Evolutionary conservation across 2,797 vertebrate genomes (phyloP).

Genomic region (Enteromius thamalakanensis): DNA sequence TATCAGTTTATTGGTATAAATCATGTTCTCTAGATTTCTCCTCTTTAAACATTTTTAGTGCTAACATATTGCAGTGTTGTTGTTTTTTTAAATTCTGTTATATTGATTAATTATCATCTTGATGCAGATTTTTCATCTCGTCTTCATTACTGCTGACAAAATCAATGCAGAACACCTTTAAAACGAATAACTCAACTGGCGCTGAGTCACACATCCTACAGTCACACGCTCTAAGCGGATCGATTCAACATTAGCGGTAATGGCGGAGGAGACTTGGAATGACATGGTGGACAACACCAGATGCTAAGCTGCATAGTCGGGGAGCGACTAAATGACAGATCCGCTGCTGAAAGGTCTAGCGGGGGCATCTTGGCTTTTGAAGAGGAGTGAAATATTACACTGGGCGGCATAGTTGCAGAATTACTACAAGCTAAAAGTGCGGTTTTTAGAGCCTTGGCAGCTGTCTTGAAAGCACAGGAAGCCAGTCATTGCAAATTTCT

Average conservation of each 20-base stretch:
- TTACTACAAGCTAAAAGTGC: slow-evolving; percentile 46
- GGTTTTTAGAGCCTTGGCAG: slow-evolving; percentile 50
- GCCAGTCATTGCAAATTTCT: slow-evolving; percentile 34
- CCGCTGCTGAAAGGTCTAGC: slow-evolving; percentile 63
- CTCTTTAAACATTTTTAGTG: not conserved
- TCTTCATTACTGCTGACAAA: slow-evolving; percentile 9
- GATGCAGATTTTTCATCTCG: not conserved
- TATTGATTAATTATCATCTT: not conserved
- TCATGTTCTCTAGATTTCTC: not conserved
- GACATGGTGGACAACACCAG: slow-evolving; percentile 69
- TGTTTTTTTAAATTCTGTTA: not conserved
- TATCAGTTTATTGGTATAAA: not conserved
- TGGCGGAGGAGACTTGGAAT: slow-evolving; percentile 60
- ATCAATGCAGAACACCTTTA: slow-evolving; percentile 62
- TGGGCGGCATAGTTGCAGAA: slow-evolving; percentile 43
- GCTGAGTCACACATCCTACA: slow-evolving; percentile 64
- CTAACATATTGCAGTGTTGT: not conserved
- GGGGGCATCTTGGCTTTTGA: slow-evolving; percentile 49
- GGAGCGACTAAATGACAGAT: slow-evolving; percentile 71
- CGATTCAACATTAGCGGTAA: slow-evolving; percentile 72
- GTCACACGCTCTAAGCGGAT: slow-evolving; percentile 59
- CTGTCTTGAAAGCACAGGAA: slow-evolving; percentile 29
- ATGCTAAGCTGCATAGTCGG: slow-evolving; percentile 65
- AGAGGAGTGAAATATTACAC: slow-evolving; percentile 63
- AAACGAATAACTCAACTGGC: slow-evolving; percentile 76